A percentile compares a stretch with the other conserved stretches of the same genome.
These are phyloP conservation scores for Remorina albescens DNA, from an alignment of 2,797 vertebrate genomes.

Conservation along the genomic window DNA sequence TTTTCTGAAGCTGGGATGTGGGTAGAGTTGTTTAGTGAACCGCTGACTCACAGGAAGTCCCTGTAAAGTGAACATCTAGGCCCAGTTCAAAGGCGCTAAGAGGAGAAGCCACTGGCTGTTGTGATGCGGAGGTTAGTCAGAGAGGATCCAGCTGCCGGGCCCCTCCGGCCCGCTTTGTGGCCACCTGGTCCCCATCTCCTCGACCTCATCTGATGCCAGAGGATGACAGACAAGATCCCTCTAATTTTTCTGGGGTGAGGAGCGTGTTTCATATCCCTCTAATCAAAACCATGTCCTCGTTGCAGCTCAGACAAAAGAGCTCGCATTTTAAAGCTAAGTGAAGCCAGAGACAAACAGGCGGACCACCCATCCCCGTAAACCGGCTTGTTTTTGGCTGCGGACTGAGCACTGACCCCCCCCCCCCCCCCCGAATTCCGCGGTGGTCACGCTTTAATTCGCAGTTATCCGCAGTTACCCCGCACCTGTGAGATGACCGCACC, in stretches of 20 bases:
- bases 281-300: constrained; percentile 82
- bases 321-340: constrained; percentile 74
- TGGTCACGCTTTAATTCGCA: constrained; percentile 79
- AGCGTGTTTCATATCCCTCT: constrained; percentile 79
- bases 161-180: constrained; percentile 59
- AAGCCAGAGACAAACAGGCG: constrained; percentile 81
- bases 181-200: constrained; percentile 81
- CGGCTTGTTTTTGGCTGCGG: constrained; percentile 77
- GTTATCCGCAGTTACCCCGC: constrained; percentile 70
- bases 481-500: constrained; percentile 82
- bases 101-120: constrained; percentile 75
- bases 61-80: constrained; percentile 60
- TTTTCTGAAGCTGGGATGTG: constrained; percentile 63
- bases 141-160: constrained; percentile 77
- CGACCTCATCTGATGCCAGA: constrained; percentile 74
- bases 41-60: constrained; percentile 74
- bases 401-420: constrained; percentile 72
- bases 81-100: constrained; percentile 76
- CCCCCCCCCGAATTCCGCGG: constrained; percentile 74
- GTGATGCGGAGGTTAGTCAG: constrained; percentile 77
- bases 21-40: constrained; percentile 45
- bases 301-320: constrained; percentile 76
- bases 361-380: constrained; percentile 85
- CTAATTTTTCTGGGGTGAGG: constrained; percentile 63
- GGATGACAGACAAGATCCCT: constrained; percentile 77